Conservation (phyloP, 2,113 vertebrate genomes). For the Pteronura brasiliensis region DNA sequence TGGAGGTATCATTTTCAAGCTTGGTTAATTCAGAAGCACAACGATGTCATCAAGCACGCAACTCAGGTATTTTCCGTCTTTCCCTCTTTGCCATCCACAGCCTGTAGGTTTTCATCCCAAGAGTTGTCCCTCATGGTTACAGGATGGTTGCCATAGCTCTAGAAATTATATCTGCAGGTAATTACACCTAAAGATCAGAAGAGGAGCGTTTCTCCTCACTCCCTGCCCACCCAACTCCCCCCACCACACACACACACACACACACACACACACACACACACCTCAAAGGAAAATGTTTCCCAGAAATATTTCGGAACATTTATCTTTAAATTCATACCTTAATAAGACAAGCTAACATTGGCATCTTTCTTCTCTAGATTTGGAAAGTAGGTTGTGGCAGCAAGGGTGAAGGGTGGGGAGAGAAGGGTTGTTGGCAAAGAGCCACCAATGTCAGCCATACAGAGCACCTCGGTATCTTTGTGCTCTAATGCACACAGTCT, state of each 20-base stretch:
- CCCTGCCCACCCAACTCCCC: not conserved
- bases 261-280: too few species aligned
- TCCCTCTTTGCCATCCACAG: not conserved
- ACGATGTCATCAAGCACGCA: not conserved
- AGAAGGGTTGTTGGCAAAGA: not conserved
- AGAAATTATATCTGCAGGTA: not conserved
- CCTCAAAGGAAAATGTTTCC: not conserved
- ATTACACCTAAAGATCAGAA: not conserved
- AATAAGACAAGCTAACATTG: not conserved
- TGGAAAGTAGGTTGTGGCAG: not conserved
- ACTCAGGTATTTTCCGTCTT: not conserved
- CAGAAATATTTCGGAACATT: not conserved
- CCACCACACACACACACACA: rapidly evolving
- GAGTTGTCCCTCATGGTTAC: not conserved
- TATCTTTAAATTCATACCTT: not conserved
- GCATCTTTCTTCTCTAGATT: not conserved
- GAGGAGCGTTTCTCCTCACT: not conserved
- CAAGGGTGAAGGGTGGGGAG: not conserved
- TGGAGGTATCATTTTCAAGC: not conserved
- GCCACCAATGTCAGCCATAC: not conserved
- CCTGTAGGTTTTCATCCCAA: not conserved
- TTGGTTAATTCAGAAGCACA: not conserved
- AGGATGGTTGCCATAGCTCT: not conserved
- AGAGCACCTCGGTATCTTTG: not conserved
- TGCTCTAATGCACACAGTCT: too few species aligned